Conservation (phyloP, 2,888 invertebrate genomes). For the Phragmatobia fuliginosa region DNA sequence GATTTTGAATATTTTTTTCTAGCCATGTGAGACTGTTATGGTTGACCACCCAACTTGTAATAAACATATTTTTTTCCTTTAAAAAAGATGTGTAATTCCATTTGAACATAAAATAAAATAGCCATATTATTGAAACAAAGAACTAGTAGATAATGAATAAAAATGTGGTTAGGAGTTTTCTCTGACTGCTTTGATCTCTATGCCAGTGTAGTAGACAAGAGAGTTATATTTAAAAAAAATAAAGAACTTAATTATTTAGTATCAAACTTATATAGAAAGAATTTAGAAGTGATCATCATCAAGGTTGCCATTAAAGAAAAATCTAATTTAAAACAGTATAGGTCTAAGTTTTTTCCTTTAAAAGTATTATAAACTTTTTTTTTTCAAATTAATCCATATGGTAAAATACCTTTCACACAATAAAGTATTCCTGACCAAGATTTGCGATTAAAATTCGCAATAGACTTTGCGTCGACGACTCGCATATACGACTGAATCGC, state of each 20-base stretch:
- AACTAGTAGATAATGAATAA: background rate
- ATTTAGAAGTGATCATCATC: background rate
- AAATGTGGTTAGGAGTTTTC: background rate
- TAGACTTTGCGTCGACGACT: background rate
- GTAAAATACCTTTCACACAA: background rate
- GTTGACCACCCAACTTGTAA: background rate
- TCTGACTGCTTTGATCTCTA: background rate
- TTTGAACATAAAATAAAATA: background rate
- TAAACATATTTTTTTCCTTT: background rate
- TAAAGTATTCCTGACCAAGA: background rate
- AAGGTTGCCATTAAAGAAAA: background rate
- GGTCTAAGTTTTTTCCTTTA: background rate
- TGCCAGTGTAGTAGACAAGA: background rate
- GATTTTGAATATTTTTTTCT: background rate
- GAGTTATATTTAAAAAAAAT: background rate
- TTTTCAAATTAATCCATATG: background rate
- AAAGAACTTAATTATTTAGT: background rate
- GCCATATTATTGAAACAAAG: background rate
- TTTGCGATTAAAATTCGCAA: background rate
- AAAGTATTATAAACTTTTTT: background rate
- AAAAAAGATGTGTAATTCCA: background rate
- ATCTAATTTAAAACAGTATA: background rate
- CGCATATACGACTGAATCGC: background rate
- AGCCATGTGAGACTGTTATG: background rate
- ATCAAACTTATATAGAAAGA: background rate